phyloP scores from a whole-genome alignment of 2,888 invertebrate genomes.

The Phengaris arion region DNA sequence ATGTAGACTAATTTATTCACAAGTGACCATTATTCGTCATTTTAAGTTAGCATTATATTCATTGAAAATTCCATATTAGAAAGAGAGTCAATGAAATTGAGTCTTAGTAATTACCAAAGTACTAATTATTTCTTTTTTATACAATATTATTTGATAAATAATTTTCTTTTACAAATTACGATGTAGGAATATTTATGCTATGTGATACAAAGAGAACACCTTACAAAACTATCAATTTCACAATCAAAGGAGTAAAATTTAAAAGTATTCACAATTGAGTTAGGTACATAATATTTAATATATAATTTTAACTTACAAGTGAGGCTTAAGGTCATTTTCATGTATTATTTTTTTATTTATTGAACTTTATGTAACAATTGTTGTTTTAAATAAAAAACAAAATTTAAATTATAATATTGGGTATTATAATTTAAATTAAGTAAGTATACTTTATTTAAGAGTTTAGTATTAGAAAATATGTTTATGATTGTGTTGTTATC shows the following conservation, averaged over 20 bases:
- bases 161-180: too few relatives aligned
- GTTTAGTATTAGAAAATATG: neutral
- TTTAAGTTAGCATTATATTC: constrained; percentile 12
- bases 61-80: neutral
- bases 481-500: neutral
- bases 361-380: neutral
- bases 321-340: too few relatives aligned
- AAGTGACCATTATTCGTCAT: constrained; percentile 20
- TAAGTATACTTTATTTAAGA: too few relatives aligned
- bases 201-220: too few relatives aligned
- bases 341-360: neutral
- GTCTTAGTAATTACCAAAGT: neutral
- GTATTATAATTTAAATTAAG: neutral
- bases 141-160: too few relatives aligned
- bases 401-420: too few relatives aligned
- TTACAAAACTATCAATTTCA: too few relatives aligned
- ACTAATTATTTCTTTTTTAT: neutral
- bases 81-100: constrained; percentile 4
- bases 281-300: too few relatives aligned
- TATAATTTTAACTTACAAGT: too few relatives aligned
- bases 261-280: too few relatives aligned
- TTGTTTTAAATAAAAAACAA: neutral
- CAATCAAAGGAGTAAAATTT: too few relatives aligned
- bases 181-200: too few relatives aligned
- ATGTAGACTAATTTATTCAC: neutral